Evolutionary conservation across 2,888 invertebrate species (phyloP).

Genomic region (Ecdyonurus torrentis): DNA sequence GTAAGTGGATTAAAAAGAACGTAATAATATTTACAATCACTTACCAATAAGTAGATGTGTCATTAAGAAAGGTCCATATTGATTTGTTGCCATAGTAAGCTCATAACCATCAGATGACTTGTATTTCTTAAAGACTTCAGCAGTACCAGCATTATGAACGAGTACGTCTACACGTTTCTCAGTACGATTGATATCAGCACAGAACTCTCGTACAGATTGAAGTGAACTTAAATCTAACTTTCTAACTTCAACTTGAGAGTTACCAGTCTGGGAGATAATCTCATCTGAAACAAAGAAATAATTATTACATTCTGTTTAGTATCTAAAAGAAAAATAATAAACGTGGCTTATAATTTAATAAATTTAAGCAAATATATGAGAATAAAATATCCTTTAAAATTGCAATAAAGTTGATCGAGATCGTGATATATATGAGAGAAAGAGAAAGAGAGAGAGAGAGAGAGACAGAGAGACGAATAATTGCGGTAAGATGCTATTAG

Average conservation of each 20-base stretch:
- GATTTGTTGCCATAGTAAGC: conserved; percentile 8
- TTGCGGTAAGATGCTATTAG: too few relatives aligned
- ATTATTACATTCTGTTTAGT: neutral
- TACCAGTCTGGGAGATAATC: neutral
- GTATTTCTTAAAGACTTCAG: conserved; percentile 7
- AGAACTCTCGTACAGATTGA: conserved; percentile 14
- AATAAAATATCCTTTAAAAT: too few relatives aligned
- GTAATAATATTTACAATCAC: conserved; percentile 7
- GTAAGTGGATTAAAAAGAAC: neutral
- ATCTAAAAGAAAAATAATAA: too few relatives aligned
- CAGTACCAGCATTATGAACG: conserved; percentile 15
- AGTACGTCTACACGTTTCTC: conserved; percentile 15
- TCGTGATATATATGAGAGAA: too few relatives aligned
- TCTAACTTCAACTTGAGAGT: conserved; percentile 10
- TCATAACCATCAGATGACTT: conserved; percentile 14
- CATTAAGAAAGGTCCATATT: conserved; percentile 11
- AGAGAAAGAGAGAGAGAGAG: too few relatives aligned
- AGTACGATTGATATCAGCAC: conserved; percentile 11
- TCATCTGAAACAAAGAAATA: neutral
- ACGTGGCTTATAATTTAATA: too few relatives aligned
- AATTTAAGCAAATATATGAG: too few relatives aligned
- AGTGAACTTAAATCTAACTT: conserved; percentile 15
- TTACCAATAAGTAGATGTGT: conserved; percentile 69
- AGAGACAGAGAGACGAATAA: too few relatives aligned
- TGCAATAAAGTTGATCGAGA: too few relatives aligned